Percentiles rank a stretch among this genome's conserved stretches.
Evolutionary conservation across 2,888 invertebrate genomes (phyloP).

Genomic region (Aphrophora alni): DNA sequence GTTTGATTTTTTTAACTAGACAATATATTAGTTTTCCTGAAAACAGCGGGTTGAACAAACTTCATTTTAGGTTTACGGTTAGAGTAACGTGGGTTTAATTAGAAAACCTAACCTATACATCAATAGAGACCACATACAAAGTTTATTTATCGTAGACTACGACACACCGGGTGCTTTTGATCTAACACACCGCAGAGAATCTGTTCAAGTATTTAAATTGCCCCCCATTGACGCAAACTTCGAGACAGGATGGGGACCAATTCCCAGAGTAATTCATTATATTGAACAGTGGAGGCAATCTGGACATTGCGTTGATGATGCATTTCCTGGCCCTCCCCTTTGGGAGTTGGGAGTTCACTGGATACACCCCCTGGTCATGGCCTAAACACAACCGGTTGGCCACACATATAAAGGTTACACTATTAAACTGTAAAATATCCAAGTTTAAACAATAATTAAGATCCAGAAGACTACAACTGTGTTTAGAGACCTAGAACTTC

Average conservation of each 20-base stretch:
- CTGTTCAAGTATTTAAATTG: conserved; percentile 6
- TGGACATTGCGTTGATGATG: conserved; percentile 28
- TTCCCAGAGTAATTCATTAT: conserved; percentile 33
- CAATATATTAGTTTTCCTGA: too few species aligned
- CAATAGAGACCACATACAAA: background rate
- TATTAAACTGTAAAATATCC: too few species aligned
- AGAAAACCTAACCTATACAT: background rate
- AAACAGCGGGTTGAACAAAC: too few species aligned
- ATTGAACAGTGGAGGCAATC: conserved; percentile 23
- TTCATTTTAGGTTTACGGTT: too few species aligned
- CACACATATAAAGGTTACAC: too few species aligned
- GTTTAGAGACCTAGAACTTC: too few species aligned
- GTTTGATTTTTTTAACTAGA: too few species aligned
- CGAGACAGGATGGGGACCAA: conserved; percentile 13
- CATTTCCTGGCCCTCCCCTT: conserved; percentile 18
- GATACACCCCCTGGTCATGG: background rate
- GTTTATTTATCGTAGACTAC: background rate
- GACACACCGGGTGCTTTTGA: background rate
- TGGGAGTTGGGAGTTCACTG: conserved; percentile 4
- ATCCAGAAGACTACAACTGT: too few species aligned
- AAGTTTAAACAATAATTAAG: too few species aligned
- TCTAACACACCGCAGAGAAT: background rate
- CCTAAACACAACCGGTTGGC: background rate
- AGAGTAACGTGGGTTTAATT: too few species aligned
- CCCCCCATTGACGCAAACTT: conserved; percentile 9